Evolutionary conservation across 2,113 vertebrate species (phyloP).

Genomic region (Zeus faber): DNA sequence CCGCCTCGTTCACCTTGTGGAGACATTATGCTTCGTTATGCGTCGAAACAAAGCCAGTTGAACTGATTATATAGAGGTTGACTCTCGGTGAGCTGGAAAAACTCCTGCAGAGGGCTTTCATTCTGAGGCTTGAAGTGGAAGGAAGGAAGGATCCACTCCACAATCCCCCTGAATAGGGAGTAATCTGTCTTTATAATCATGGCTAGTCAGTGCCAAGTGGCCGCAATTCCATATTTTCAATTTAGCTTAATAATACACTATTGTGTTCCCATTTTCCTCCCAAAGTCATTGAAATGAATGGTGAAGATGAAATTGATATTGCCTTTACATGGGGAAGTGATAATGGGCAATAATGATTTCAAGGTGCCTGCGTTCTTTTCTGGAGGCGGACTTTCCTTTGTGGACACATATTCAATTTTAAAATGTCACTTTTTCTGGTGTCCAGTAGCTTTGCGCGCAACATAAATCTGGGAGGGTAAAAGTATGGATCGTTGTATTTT

Average conservation of each 20-base stretch:
- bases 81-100: too few species aligned
- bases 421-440: too few species aligned
- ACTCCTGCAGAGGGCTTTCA: too few species aligned
- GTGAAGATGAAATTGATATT: constrained; percentile 21
- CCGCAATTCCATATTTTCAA: constrained; percentile 35
- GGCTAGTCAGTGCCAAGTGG: constrained; percentile 27
- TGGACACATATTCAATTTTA: too few species aligned
- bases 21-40: neutral
- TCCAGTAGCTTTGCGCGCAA: too few species aligned
- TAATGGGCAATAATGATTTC: neutral
- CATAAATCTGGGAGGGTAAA: too few species aligned
- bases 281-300: constrained; percentile 9
- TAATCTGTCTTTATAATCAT: constrained; percentile 47
- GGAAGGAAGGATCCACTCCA: too few species aligned
- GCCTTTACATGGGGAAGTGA: constrained; percentile 3
- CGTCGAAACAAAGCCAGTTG: neutral
- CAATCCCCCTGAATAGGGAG: constrained; percentile 22
- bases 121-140: too few species aligned
- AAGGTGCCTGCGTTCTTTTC: neutral
- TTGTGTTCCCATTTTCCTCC: constrained; percentile 16
- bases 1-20: constrained; percentile 13
- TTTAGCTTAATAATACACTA: constrained; percentile 46
- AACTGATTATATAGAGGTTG: too few species aligned
- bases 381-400: too few species aligned
- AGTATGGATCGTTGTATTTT: too few species aligned